Percentiles rank a stretch among this genome's conserved stretches.
Evolutionary conservation across 1,140 invertebrate genomes (phyloP).

Genomic region (Anoplolepis gracilipes): DNA sequence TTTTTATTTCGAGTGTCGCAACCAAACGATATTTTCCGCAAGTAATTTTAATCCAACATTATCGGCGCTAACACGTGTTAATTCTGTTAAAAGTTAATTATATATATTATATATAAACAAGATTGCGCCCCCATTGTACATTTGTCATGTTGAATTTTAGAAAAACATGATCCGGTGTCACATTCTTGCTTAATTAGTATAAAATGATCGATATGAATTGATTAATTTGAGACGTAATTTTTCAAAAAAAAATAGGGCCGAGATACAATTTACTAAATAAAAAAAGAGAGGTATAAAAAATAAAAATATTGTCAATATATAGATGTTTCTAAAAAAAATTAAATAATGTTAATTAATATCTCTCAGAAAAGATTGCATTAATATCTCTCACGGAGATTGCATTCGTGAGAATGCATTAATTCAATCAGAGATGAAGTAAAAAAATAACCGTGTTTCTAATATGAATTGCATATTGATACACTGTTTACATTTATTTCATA

Average conservation of each 20-base stretch:
- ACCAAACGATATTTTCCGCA: neutral
- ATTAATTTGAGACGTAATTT: conserved; percentile 1
- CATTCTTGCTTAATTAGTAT: neutral
- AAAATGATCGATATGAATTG: neutral
- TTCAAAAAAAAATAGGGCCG: neutral
- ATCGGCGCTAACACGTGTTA: neutral
- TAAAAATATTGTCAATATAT: neutral
- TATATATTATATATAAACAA: too few species aligned
- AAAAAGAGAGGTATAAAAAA: neutral
- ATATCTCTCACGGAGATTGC: too few species aligned
- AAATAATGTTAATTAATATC: neutral
- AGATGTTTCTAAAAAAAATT: neutral
- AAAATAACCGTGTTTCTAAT: neutral
- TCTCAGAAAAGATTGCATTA: neutral
- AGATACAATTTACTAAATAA: neutral
- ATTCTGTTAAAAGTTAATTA: too few species aligned
- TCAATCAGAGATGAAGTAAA: neutral
- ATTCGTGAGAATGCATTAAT: neutral
- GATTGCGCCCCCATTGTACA: neutral
- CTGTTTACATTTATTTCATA: neutral
- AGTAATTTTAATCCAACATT: neutral
- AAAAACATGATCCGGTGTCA: neutral
- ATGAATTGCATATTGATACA: neutral
- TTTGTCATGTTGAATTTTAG: neutral
- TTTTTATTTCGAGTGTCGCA: neutral